Evolutionary conservation across 2,888 invertebrate genomes (phyloP), one percentile per base, ranked within the genome.

Genomic region (Allacma fusca): DNA sequence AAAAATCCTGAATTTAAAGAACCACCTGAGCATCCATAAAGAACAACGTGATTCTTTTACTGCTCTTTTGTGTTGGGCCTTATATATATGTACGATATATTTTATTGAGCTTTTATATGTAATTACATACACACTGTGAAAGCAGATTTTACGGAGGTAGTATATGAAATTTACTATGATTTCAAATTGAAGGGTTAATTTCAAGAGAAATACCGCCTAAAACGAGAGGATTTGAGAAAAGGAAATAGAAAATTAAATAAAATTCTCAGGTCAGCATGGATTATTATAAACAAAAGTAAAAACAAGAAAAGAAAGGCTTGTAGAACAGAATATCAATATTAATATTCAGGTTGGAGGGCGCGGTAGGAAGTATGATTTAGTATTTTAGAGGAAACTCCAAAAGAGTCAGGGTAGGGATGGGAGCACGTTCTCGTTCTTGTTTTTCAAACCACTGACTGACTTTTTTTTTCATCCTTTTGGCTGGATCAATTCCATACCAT

Each of bases 331-430:
- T 73, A 73, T 74, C 74, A 74, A 74, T 74, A 74, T 73, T 73
- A 73, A 73, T 73, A 73, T 74, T 74, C 43, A 26, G 43, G 65
- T 44, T 43, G 26, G 43, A 65, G 74, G 64, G 64, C 74, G 65
- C 74, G 64, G 74, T 74, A 21, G 74, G 74, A 74, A 43, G 44
- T 72, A 57, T 74, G 74, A 74, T 74, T 74, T 74, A 68, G 12
- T 68, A 68, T 43, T 67, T 28, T 40, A 23, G 26, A 21, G 23
- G 23, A 68, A 40, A 50, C 19, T 50, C 16, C 7, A 13, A 24
- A 23, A 65, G 28, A 12, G 65, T 24, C 28, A 19, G 16, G 28
- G 65, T 65, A 65, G 26, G 5, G 34, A 34, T 34, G 9, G n/a
- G 65, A 65, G 68, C 34, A 43, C 43, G 68, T 43, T 43, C 68